Conservation (phyloP, 1,140 invertebrate genomes). For the Polypedilum vanderplanki region DNA sequence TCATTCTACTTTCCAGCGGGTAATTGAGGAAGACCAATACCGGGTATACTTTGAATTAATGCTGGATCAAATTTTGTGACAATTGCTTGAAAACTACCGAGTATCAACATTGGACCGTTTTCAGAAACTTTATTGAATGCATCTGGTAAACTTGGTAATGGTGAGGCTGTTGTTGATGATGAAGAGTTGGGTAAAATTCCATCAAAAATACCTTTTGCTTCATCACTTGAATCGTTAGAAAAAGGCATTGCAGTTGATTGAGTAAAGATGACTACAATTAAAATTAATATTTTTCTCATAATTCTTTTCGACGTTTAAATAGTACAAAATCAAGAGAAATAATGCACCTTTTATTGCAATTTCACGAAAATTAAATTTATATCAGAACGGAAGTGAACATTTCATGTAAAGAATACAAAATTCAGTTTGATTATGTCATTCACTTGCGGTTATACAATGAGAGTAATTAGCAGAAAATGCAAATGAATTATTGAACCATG, state of each 20-base stretch:
- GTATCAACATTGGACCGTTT: background rate
- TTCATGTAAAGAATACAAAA: too few relatives aligned
- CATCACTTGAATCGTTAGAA: background rate
- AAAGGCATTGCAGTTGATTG: background rate
- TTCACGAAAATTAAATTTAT: too few relatives aligned
- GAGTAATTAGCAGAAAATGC: background rate
- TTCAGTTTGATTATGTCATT: background rate
- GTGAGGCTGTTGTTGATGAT: background rate
- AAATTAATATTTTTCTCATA: background rate
- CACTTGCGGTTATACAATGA: background rate
- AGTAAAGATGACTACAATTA: background rate
- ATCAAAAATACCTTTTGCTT: background rate
- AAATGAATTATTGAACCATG: background rate
- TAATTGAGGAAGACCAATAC: background rate
- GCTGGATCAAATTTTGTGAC: constrained; percentile 14
- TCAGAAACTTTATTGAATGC: background rate
- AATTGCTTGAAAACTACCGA: constrained; percentile 15
- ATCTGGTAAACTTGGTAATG: background rate
- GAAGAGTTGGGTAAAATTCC: background rate
- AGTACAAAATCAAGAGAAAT: background rate
- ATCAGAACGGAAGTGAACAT: too few relatives aligned
- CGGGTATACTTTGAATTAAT: background rate
- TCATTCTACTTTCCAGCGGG: background rate
- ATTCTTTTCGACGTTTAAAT: background rate
- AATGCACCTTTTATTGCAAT: too few relatives aligned